These are phyloP conservation scores for Anser brachyrhynchus DNA, from an alignment of 2,113 vertebrate genomes.

Conservation along the genomic window DNA sequence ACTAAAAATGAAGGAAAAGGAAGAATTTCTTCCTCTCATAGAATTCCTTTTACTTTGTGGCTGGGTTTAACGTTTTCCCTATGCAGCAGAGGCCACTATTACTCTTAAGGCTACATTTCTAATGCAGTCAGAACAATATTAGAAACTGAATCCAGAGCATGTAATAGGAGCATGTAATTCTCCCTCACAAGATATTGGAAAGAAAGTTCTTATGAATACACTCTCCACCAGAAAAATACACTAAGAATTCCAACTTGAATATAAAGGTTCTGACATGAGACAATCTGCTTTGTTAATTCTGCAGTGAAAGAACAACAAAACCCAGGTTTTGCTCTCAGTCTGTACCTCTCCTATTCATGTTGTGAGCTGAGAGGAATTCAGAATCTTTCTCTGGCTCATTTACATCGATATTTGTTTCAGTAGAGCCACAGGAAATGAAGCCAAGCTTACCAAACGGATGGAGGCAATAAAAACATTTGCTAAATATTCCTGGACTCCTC, in stretches of 20 bases:
- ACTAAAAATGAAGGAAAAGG: background rate
- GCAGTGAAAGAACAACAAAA: background rate
- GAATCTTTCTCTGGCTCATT: background rate
- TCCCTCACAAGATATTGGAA: background rate
- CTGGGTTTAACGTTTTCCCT: background rate
- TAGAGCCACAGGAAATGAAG: slow-evolving; percentile 53
- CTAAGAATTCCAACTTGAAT: background rate
- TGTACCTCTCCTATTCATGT: background rate
- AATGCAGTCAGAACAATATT: background rate
- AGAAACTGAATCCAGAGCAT: background rate
- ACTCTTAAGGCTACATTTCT: background rate
- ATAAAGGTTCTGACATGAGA: background rate
- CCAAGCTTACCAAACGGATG: slow-evolving; percentile 12
- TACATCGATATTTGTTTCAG: slow-evolving; percentile 29
- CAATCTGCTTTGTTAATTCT: background rate
- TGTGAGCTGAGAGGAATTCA: background rate
- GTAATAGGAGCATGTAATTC: background rate
- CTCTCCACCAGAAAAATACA: background rate
- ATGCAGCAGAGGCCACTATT: background rate
- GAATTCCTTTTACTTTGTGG: background rate
- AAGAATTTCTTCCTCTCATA: background rate
- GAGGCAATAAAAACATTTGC: slow-evolving; percentile 23
- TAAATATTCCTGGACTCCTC: slow-evolving; percentile 17
- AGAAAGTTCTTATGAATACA: background rate
- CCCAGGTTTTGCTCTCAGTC: background rate